These are phyloP conservation scores for Miichthys miiuy DNA, from an alignment of 2,797 vertebrate genomes.

Conservation along the genomic window DNA sequence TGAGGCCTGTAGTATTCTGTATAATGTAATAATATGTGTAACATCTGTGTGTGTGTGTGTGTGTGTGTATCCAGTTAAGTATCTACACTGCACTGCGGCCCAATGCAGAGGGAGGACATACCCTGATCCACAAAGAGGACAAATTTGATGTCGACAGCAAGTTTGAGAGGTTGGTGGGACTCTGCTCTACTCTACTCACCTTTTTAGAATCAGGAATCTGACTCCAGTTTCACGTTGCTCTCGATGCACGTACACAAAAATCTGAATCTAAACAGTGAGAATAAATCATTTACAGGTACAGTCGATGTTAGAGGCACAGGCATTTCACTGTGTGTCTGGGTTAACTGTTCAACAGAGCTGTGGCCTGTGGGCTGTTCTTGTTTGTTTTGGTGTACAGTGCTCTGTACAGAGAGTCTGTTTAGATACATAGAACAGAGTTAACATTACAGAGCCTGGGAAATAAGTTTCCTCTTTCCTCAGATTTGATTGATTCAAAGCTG, in stretches of 20 bases:
- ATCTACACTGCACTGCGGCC: slow-evolving; percentile 89
- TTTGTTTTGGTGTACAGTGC: no score
- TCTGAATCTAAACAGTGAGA: no score
- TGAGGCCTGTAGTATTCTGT: background rate
- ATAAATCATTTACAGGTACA: no score
- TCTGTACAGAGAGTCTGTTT: no score
- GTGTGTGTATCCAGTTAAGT: slow-evolving; percentile 86
- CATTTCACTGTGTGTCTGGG: no score
- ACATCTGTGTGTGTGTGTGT: slow-evolving; percentile 9
- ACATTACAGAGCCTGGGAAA: background rate
- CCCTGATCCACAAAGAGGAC: slow-evolving; percentile 93
- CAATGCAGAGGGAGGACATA: slow-evolving; percentile 92
- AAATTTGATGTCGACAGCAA: slow-evolving; percentile 92
- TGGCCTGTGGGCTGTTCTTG: no score
- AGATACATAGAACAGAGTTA: background rate
- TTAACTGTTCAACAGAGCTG: no score
- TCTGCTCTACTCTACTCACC: background rate
- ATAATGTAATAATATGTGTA: background rate
- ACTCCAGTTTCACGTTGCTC: no score
- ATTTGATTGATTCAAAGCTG: background rate
- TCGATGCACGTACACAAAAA: no score
- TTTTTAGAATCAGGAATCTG: no score
- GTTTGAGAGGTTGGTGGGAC: slow-evolving; percentile 91
- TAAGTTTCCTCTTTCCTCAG: background rate
- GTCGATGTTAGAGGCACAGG: no score